Percentiles rank a stretch among this genome's conserved stretches.
phyloP scores from a whole-genome alignment of 2,113 vertebrate species.

The Tamias sibiricus region DNA sequence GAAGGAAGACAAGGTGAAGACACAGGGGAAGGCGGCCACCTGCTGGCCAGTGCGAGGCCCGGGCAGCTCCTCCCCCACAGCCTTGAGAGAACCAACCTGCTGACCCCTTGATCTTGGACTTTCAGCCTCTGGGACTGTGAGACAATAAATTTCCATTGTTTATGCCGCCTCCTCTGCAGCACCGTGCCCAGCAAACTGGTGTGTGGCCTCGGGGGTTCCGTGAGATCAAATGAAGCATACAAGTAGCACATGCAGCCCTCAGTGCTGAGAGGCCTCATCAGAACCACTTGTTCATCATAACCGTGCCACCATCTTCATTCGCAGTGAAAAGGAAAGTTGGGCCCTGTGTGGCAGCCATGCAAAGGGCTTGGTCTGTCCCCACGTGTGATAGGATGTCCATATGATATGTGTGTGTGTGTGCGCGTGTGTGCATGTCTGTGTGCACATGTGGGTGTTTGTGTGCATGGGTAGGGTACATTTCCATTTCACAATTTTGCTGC shows the following conservation, averaged over 20 bases:
- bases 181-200: no score
- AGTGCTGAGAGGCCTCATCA: accelerated
- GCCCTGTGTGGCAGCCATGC: accelerated
- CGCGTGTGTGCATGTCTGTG: background rate
- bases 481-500: background rate
- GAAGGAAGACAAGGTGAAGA: background rate
- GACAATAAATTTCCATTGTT: accelerated
- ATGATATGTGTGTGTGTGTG: no score
- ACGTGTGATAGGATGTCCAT: background rate
- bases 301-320: accelerated
- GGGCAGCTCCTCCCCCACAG: background rate
- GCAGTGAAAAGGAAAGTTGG: no score
- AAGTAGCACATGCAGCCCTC: accelerated
- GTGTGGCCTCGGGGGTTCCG: accelerated
- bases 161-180: accelerated
- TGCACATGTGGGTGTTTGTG: no score
- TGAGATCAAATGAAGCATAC: background rate
- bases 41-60: background rate
- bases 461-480: background rate
- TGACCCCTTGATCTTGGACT: background rate
- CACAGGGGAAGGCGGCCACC: no score
- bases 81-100: background rate
- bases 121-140: background rate
- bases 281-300: accelerated
- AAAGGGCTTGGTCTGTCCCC: accelerated